Evolutionary conservation across 2,888 invertebrate genomes (phyloP).

Genomic region (Cyclophora albipunctata): DNA sequence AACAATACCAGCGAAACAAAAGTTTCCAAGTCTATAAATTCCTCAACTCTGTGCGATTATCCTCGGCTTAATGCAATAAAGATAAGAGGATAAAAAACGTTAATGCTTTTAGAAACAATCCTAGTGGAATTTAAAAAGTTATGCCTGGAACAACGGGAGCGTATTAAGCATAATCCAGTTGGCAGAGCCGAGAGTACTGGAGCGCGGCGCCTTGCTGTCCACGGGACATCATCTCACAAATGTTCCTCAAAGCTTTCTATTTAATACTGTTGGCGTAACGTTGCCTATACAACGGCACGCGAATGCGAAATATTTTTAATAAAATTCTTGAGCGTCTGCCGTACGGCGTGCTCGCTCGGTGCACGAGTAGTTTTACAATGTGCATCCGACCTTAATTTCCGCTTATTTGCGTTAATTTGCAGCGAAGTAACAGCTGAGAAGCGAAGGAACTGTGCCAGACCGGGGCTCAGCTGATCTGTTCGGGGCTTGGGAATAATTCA

Average conservation of each 20-base stretch:
- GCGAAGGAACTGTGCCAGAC: constrained; percentile 1
- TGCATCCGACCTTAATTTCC: constrained; percentile 14
- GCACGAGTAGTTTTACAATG: constrained; percentile 21
- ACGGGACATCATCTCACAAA: constrained; percentile 18
- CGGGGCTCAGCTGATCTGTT: not conserved
- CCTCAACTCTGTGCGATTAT: constrained; percentile 4
- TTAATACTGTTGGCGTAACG: constrained; percentile 29
- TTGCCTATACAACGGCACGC: constrained; percentile 8
- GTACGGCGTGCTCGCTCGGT: constrained; percentile 1
- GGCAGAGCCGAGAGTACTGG: constrained; percentile 8
- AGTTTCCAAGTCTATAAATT: too few relatives aligned
- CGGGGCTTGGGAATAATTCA: not conserved
- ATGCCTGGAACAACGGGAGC: constrained; percentile 22
- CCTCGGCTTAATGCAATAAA: constrained; percentile 13
- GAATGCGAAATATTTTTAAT: constrained; percentile 41
- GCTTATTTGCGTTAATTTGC: constrained; percentile 33
- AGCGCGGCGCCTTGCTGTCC: constrained; percentile 9
- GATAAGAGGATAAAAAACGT: constrained; percentile 10
- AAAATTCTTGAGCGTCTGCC: constrained; percentile 35
- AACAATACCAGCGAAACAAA: too few relatives aligned
- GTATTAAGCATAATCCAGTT: constrained; percentile 34
- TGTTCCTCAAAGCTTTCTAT: constrained; percentile 32
- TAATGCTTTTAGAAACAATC: constrained; percentile 18
- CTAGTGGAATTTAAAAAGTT: constrained; percentile 20
- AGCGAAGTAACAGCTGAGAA: constrained; percentile 25